phyloP scores from a whole-genome alignment of 2,797 vertebrate genomes.

The Chiloscyllium punctatum region DNA sequence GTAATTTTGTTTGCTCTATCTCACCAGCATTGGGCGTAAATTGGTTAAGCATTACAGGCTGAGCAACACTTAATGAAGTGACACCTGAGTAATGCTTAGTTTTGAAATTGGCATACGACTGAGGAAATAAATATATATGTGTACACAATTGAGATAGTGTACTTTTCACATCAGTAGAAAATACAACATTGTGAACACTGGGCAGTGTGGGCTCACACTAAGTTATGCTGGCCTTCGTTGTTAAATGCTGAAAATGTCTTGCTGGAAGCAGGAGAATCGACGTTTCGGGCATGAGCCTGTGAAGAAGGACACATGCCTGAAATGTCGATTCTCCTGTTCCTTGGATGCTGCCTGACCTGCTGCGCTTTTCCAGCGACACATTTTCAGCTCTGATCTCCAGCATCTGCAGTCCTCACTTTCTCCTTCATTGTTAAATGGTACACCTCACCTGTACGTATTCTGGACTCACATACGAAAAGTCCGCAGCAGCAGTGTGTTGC shows the following conservation, averaged over 20 bases:
- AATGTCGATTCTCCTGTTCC: too few species aligned
- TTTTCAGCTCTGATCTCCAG: too few species aligned
- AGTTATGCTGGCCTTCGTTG: not conserved
- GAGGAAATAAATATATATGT: not conserved
- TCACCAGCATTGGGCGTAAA: too few species aligned
- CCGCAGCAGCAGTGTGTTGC: too few species aligned
- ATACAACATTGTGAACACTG: not conserved
- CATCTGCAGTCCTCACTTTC: too few species aligned
- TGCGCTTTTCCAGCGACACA: too few species aligned
- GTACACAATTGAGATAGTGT: not conserved
- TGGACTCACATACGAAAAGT: not conserved
- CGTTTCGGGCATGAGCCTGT: too few species aligned
- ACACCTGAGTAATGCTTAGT: not conserved
- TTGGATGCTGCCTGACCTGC: too few species aligned
- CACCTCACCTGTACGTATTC: not conserved
- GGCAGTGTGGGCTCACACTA: not conserved
- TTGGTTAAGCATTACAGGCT: not conserved
- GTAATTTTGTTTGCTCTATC: not conserved
- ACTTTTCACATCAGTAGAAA: not conserved
- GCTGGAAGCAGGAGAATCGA: too few species aligned
- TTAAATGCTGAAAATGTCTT: too few species aligned
- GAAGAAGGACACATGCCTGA: too few species aligned
- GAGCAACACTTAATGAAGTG: not conserved
- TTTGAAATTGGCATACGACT: not conserved
- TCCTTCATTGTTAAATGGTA: not conserved